Evolutionary conservation across 1,140 invertebrate genomes (phyloP), one percentile per base, ranked within the genome.

Genomic region (Ooceraea biroi): DNA sequence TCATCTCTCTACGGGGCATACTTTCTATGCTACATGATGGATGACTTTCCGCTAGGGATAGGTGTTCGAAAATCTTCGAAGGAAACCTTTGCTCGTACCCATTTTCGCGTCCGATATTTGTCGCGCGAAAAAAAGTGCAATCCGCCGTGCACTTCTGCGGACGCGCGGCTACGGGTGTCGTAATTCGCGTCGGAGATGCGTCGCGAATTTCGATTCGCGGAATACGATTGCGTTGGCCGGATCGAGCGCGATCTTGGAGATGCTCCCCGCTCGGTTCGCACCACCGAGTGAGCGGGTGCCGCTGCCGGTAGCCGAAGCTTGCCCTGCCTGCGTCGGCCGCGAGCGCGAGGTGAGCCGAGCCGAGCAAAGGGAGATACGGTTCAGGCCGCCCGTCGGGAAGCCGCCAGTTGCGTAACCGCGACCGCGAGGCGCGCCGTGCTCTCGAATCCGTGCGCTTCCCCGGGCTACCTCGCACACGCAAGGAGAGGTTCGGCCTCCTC

Each of bases 321-420:
- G 78, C 83, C 57, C 60, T 84, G 78, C 83, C 77, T 36, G 36
- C 36, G 7, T 36, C 36, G 2, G 36, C 36, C 82, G 50, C 30
- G 36, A 48, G 48, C 85, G 55, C 73, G 41, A 44, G 52, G 58
- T 61, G 30, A 74, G 57, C 63, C 22, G 58, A 66, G 52, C 25
- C 22, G 58, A 66, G 52, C 25, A 68, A 83, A 88, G 74, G 86
- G 83, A 89, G 88, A 89, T 88, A 88, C 88, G 85, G 86, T 88
- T 88, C 87, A 88, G 84, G 14, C 55, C n/a, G 22, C n/a, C 36
- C 30, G 17, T 17, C 36, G 27, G 30, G 30, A 36, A 3, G 36
- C 36, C 36, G 44, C 25, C 44, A 61, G 25, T 89, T 89, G 86
- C 87, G 78, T 89, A 89, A 89, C 73, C n/a, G 41, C 41, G 58